Evolutionary conservation across 2,888 invertebrate species (phyloP), one percentile per base, ranked within the genome.

Genomic region (Serrognathus titanus): DNA sequence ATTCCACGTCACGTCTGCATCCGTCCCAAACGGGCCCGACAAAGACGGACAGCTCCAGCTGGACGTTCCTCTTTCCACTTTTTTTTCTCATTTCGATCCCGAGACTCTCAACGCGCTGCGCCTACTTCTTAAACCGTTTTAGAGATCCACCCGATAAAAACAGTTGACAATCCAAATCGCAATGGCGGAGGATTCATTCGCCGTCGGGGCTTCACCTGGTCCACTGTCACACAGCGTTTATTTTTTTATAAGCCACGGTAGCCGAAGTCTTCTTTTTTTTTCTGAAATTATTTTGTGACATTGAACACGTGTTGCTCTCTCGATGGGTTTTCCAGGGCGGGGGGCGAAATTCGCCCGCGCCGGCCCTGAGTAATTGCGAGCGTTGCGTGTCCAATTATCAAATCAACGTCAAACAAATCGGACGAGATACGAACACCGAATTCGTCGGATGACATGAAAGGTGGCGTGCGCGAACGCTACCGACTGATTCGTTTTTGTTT

Each of bases 261-360:
- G 43, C 43, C 12, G 43, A 43, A 20, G 4, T 20, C 16, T 31
- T 7, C 24, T 20, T 13, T 43, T 16, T 16, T 16, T 43, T 11
- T 20, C 20, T 43, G 9, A 43, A 43, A 20, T 43, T 43, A 20
- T 43, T 43, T 43, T 43, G 10, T 43, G 43, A 43, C 43, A 43
- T 43, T 43, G 43, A 43, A 43, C 43, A 43, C 43, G 43, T 43
- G 43, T 43, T 43, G 16, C 16, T 43, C 12, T 13, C 20, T 41
- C 10, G 11, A 39, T 39, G 39, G 11, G 12, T 40, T 40, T 16
- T 16, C 16, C 16, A 5, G 11, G 40, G 11, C 9, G 11, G 40
- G 9, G 11, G 6, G 12, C 12, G 12, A 12, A 40, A 12, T 12
- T 40, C 40, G 10, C 40, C 40, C 10, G 40, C 11, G 12, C 11